Evolutionary conservation across 2,888 invertebrate species (phyloP).

Genomic region (Ethmia dodecea): DNA sequence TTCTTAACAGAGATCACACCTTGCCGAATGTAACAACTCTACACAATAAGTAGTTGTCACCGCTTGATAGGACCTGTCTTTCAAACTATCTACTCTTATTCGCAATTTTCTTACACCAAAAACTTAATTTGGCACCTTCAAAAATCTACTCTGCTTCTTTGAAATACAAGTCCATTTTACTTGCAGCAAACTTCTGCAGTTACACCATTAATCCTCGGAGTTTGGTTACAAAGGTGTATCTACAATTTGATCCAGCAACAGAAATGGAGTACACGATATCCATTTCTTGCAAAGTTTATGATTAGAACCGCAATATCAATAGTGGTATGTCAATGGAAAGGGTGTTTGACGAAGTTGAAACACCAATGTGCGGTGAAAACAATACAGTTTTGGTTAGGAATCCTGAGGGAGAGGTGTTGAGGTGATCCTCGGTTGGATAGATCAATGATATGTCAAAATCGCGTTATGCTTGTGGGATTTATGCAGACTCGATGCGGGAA

Average conservation of each 20-base stretch:
- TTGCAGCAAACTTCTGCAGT: no score
- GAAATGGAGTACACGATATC: constrained; percentile 12
- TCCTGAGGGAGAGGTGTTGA: constrained; percentile 61
- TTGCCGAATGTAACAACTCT: constrained; percentile 61
- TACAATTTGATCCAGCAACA: constrained; percentile 17
- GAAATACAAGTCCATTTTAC: no score
- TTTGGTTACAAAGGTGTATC: constrained; percentile 21
- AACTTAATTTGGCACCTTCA: background rate
- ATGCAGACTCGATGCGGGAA: constrained; percentile 26
- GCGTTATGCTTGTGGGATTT: constrained; percentile 60
- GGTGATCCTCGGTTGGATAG: constrained; percentile 62
- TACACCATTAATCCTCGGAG: no score
- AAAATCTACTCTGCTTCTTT: background rate
- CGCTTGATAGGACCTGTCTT: constrained; percentile 71
- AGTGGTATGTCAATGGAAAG: constrained; percentile 1
- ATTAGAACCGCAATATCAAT: background rate
- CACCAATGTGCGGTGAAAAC: constrained; percentile 21
- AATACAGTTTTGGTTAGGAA: constrained; percentile 33
- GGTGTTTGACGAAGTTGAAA: constrained; percentile 5
- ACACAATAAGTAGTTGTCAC: constrained; percentile 74
- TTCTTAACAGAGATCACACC: constrained; percentile 59
- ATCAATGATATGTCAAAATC: constrained; percentile 74
- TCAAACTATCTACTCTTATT: constrained; percentile 55
- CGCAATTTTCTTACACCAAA: constrained; percentile 5
- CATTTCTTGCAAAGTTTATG: constrained; percentile 20